Base-by-base conservation (phyloP, 2,797 vertebrate species). In the Nannoperca obscura region DNA sequence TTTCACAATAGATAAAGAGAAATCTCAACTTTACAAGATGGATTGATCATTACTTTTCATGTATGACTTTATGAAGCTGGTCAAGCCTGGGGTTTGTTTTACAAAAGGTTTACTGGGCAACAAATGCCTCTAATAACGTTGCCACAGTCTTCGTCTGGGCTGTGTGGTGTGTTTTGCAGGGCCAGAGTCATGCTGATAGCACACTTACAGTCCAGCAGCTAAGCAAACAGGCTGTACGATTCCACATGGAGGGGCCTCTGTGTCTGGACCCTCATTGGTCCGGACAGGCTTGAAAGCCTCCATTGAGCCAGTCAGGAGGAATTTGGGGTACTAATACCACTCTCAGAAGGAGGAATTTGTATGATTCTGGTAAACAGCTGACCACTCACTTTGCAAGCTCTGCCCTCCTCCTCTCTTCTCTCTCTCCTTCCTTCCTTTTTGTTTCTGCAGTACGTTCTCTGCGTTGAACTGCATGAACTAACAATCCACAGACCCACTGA, bases 221-320 rank as follows among this genome's bases (percentile, higher is more conserved):
- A 94, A 91, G 91, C 86, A 95, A 96, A 95, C 95, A 94, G 59
- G 46, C 87, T 32, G 67, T 79, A 89, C 30, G 42, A 81, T 90
- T 91, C 83, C 87, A 90, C 85, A 81, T 54, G 83, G 88, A 85
- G 84, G 85, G 84, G 78, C 91, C 73, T 82, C 81, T 38, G 81
- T 38, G 44, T 81, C 85, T 78, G 81, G 69, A 38, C 83, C 63
- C 88, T 93, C 88, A 95, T 94, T 95, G 94, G 94, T 87, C 78
- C 22, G 17, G 74, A 84, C 81, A 80, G 61, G 86, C 78, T 88
- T 92, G 89, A 97, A 95, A 92, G 89, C 90, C 71, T 85, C 89
- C 77, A 88, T 95, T 96, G 91, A 95, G 86, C 59, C 52, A 74
- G 81, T 76, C 71, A 81, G 83, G 72, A 92, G 93, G 92, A 95